Evolutionary conservation across 2,888 invertebrate species (phyloP), one percentile per base, ranked within the genome.

Genomic region (Hirtodrosophila histrioides): DNA sequence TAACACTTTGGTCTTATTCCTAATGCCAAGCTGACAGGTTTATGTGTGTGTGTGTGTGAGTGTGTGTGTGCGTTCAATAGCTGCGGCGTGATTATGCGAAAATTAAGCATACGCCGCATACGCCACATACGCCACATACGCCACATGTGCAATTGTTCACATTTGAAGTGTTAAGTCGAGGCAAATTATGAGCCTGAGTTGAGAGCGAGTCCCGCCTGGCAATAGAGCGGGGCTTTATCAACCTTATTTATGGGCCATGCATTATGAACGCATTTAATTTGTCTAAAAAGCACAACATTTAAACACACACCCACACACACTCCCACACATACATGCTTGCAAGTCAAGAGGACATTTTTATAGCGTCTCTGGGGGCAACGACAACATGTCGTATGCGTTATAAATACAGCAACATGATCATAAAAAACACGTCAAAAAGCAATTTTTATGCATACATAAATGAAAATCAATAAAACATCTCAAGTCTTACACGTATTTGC

Each of bases 241-340:
- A 80, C 80, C 58, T 83, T 86, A 75, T 70, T 78, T 79, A 72
- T 67, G 65, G 65, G 63, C 49, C 63, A 55, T 77, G 69, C 68
- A 79, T 79, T 87, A 82, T 79, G 79, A 69, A 84, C 55, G 75
- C 88, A 86, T 75, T 84, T 84, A 79, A 84, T 87, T 87, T 87
- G 71, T 70, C 72, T 86, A 70, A 85, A 82, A 79, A 71, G 82
- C 62, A 51, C 58, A 64, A 63, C 69, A 57, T 53, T 63, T 58
- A 27, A 69, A 48, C 50, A 41, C 53, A 67, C 37, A 24, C 41
- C 10, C 43, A 0, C 43, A 2, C 41, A 39, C 7, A 6, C 8
- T 11, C 36, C 33, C 31, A 44, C 5, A 10, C 10, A 10, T n/a
- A 17, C 17, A 17, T 17, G 1, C 17, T 17, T 17, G 17, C 0